A percentile compares a stretch with the other conserved stretches of the same genome.
These are phyloP conservation scores for Limonius californicus DNA, from an alignment of 1,140 invertebrate species.

Conservation along the genomic window DNA sequence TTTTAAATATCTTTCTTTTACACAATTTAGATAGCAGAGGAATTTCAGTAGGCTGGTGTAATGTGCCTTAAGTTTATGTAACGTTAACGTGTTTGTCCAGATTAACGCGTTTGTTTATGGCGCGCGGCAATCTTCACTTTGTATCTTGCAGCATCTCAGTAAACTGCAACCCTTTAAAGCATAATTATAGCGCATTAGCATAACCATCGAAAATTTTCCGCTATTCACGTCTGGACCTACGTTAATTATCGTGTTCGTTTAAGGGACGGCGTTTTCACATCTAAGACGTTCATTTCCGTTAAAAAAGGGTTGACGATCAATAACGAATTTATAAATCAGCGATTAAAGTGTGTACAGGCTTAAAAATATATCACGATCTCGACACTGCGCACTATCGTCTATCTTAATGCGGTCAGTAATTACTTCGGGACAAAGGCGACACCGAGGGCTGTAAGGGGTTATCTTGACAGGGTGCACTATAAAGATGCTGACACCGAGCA, in stretches of 20 bases:
- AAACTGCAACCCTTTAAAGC: constrained; percentile 4
- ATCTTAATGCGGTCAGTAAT: constrained; percentile 28
- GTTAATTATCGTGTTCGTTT: not conserved
- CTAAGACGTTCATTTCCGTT: not conserved
- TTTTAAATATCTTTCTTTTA: no score
- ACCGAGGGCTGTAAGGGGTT: constrained; percentile 20
- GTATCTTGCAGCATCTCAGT: not conserved
- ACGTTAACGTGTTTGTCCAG: not conserved
- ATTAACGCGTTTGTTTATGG: not conserved
- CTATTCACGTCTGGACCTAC: not conserved
- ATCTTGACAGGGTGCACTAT: constrained; percentile 22
- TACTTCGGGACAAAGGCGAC: constrained; percentile 13
- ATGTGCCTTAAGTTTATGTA: not conserved
- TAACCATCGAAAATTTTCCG: constrained; percentile 1
- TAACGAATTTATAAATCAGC: constrained; percentile 11
- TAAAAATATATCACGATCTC: constrained; percentile 4
- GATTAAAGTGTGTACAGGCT: constrained; percentile 6
- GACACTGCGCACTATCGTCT: constrained; percentile 6
- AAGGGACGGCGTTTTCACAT: not conserved
- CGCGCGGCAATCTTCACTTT: not conserved
- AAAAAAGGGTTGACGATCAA: not conserved
- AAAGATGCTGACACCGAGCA: constrained; percentile 8
- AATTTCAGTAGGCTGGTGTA: no score
- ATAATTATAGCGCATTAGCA: not conserved
- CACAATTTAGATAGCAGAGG: no score